Base-by-base conservation (phyloP, 2,888 invertebrate genomes). In the Brenthis daphne region DNA sequence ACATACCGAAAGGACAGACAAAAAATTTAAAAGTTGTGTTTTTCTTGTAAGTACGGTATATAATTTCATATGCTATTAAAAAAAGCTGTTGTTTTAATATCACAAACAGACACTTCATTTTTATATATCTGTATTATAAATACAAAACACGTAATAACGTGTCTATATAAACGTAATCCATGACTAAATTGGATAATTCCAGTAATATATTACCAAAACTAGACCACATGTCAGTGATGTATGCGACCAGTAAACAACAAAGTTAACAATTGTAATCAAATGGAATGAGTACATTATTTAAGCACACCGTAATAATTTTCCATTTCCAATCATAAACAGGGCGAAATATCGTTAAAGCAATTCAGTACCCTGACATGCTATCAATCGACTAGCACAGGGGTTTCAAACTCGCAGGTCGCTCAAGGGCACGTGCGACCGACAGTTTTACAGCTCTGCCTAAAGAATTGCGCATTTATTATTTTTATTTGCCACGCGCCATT, bases 391-490 rank as follows among this genome's bases (percentile, higher is more conserved):
- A 72, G 77, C 68, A 37, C 83, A 80, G 81, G 81, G 80, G 77
- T 78, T 78, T 77, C 79, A 75, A 79, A 79, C 78, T 76, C 80
- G 60, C 77, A 79, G 79, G 77, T 80, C 78, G 77, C 81, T 85
- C 84, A 86, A 88, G 86, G 87, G 81, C 87, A 77, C 85, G 83
- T 90, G 90, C 77, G 77, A 75, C 82, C 83, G 91, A 90, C 91
- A 90, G 85, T 85, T 91, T 91, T 88, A 91, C 89, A 89, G 80
- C 89, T 84, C 82, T 80, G 82, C 79, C 80, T 90, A 91, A 92
- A 89, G 86, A 87, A 92, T 90, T 82, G 90, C 85, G 82, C 89
- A 88, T 92, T 91, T 90, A 88, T 90, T 91, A 90, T 91, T 86
- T 91, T 91, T 91, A 91, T 91, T 85, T 82, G 83, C 85, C 79